A percentile compares a stretch with the other conserved stretches of the same genome.
Evolutionary conservation across 2,797 vertebrate species (phyloP).

Genomic region (Mycteria americana): DNA sequence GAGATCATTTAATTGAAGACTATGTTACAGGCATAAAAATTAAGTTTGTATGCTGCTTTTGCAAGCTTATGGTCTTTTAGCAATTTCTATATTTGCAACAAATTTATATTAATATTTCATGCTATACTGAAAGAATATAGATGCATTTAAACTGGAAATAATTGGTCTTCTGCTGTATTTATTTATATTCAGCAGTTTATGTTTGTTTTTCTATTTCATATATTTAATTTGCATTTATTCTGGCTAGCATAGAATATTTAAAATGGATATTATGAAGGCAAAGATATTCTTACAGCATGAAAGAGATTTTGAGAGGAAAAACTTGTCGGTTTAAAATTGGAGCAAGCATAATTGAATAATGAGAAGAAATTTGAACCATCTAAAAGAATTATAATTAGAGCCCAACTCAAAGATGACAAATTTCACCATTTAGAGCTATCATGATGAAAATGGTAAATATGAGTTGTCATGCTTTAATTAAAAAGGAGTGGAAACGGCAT

Average conservation of each 20-base stretch:
- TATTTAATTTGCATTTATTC: conserved; percentile 44
- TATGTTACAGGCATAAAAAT: conserved; percentile 12
- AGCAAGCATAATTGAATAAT: conserved; percentile 52
- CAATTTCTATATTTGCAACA: conserved; percentile 2
- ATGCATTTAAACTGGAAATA: conserved; percentile 41
- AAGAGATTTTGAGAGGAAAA: conserved; percentile 36
- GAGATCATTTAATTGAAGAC: conserved; percentile 3
- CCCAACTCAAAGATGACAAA: conserved; percentile 58
- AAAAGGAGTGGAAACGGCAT: conserved; percentile 46
- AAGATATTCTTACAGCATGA: conserved; percentile 7
- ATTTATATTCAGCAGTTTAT: conserved; percentile 39
- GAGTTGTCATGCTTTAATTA: conserved; percentile 57
- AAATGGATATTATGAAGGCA: background rate
- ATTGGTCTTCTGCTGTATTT: conserved; percentile 3
- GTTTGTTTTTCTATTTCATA: conserved; percentile 17
- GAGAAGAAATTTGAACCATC: conserved; percentile 48
- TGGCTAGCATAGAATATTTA: background rate
- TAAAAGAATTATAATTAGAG: conserved; percentile 54
- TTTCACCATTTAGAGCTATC: conserved; percentile 60
- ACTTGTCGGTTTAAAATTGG: conserved; percentile 35
- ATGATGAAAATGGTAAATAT: conserved; percentile 56
- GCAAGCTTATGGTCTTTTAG: conserved; percentile 4
- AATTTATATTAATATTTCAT: conserved; percentile 56
- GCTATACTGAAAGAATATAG: conserved; percentile 3
- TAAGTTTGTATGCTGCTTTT: conserved; percentile 16